Base-by-base conservation (phyloP, 2,888 invertebrate species). In the Petrophora chlorosata region DNA sequence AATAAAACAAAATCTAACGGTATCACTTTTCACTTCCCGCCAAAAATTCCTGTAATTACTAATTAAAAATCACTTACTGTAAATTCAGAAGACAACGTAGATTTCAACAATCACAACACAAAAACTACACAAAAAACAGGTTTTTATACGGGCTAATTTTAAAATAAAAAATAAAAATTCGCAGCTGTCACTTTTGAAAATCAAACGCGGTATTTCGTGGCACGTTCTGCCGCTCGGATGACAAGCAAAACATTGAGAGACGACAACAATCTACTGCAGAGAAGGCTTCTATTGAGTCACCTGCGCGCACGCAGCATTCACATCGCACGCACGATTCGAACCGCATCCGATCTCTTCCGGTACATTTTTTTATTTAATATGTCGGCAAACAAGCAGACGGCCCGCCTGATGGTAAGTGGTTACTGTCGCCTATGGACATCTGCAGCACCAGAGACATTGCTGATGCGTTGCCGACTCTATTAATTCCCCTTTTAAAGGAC, bases 171-270 rank as follows among this genome's bases (percentile, higher is more conserved):
- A 17, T 7, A 32, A 5, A 32, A 33, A 34, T 15, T 12, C 47
- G 36, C 15, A 23, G 23, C 28, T 32, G 36, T 50, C 55, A 58
- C 34, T 28, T 56, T 54, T 50, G 28, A 45, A 54, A 43, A 43
- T 41, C 40, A 42, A 52, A 25, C 36, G 12, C 47, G 41, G 10
- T 26, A 16, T 25, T 30, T 28, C 5, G 3, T 3, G 19, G 43
- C 54, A 50, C 59, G 59, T 59, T 52, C 49, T 33, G 10, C 38
- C 33, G 41, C 53, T 45, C 54, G 48, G 26, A 39, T 28, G 35
- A 43, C 50, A 50, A 47, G 50, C 50, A 54, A 54, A 56, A 59
- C 59, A 59, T 59, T 59, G 59, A 56, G 46, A 42, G 19, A 32
- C n/a, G 23, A 41, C 30, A 41, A 41, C 42, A 36, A 35, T 19